Percentiles rank a stretch among this genome's conserved stretches.
Conservation (phyloP, 2,797 vertebrate species). For the Dicrostonyx torquatus region DNA sequence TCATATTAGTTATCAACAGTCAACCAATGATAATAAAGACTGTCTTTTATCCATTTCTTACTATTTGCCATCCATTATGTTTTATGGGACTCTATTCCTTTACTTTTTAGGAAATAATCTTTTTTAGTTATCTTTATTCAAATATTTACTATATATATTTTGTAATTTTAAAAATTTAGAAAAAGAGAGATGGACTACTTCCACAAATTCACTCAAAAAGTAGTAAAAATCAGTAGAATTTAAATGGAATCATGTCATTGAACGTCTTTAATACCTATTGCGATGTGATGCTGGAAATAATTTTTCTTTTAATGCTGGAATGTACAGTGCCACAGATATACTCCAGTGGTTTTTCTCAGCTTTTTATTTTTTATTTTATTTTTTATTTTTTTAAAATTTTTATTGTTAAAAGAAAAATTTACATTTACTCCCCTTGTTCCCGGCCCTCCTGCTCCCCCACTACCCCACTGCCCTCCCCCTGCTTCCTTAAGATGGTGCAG, state of each 20-base stretch:
- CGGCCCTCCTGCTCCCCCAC: no score
- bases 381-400: no score
- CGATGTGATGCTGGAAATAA: neutral
- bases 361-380: slow-evolving; percentile 42
- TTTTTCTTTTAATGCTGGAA: slow-evolving; percentile 3
- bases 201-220: neutral
- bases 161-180: neutral
- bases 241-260: neutral
- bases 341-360: neutral
- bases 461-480: no score
- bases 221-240: neutral
- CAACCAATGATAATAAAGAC: slow-evolving; percentile 21
- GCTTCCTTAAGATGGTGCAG: no score
- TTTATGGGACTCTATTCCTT: neutral
- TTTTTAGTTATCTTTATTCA: neutral
- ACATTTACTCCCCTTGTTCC: no score
- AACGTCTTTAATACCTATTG: neutral
- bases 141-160: neutral
- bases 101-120: neutral
- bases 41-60: slow-evolving; percentile 16
- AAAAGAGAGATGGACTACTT: neutral
- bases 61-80: neutral
- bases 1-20: slow-evolving; percentile 8
- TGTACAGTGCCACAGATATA: neutral
- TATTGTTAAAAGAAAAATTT: no score